Percentiles rank a stretch among this genome's conserved stretches.
Conservation (phyloP, 2,888 invertebrate genomes). For the Erpobdella octoculata region DNA sequence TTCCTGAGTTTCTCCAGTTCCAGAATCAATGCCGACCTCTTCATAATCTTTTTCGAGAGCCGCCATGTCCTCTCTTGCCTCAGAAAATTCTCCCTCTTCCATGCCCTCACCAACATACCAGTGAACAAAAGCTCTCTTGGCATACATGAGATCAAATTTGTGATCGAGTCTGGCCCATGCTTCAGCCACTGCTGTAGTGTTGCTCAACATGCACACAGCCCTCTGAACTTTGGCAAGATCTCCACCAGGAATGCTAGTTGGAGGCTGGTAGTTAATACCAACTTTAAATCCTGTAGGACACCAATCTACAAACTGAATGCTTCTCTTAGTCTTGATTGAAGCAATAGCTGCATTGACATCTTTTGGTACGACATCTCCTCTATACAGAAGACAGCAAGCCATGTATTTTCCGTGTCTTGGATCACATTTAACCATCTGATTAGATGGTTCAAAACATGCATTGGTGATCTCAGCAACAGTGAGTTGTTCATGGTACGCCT, state of each 20-base stretch:
- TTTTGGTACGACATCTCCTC: conserved; percentile 90
- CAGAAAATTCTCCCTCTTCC: conserved; percentile 73
- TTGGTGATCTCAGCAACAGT: conserved; percentile 54
- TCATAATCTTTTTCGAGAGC: conserved; percentile 46
- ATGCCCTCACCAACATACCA: conserved; percentile 76
- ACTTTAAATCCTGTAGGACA: conserved; percentile 38
- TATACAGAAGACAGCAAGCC: conserved; percentile 90
- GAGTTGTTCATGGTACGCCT: conserved; percentile 50
- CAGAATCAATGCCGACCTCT: conserved; percentile 44
- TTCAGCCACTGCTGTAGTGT: conserved; percentile 81
- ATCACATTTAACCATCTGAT: conserved; percentile 55
- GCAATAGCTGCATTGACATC: conserved; percentile 59
- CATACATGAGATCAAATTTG: conserved; percentile 74
- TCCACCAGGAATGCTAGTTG: conserved; percentile 55
- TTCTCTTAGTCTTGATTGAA: conserved; percentile 48
- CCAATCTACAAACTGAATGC: conserved; percentile 36
- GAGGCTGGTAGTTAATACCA: conserved; percentile 48
- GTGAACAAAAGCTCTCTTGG: conserved; percentile 77
- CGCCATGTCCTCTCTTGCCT: conserved; percentile 73
- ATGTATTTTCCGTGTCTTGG: conserved; percentile 58
- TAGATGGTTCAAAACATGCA: conserved; percentile 73
- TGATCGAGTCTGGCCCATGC: conserved; percentile 72
- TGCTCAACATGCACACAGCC: conserved; percentile 77
- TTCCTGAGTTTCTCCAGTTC: conserved; percentile 38
- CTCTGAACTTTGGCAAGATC: conserved; percentile 63